Conservation (phyloP, 1,140 invertebrate species). For the Oedothorax gibbosus region DNA sequence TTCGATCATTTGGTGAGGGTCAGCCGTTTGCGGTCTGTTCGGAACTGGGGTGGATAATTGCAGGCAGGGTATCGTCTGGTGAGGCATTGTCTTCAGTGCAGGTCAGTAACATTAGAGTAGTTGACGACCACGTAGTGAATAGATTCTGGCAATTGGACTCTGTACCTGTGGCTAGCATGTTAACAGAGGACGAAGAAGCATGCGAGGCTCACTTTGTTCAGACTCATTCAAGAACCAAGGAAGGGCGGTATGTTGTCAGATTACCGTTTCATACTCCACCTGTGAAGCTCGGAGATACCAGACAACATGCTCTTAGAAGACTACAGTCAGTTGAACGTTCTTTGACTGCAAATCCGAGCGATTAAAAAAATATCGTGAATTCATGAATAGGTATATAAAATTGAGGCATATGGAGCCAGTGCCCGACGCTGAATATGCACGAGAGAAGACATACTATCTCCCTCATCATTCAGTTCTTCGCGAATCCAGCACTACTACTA, state of each 20-base stretch:
- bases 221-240: neutral
- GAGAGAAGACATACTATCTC: slow-evolving; percentile 62
- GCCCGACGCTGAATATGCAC: neutral
- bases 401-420: slow-evolving; percentile 66
- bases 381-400: slow-evolving; percentile 66
- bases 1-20: neutral
- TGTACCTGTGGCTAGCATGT: neutral
- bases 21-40: neutral
- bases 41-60: slow-evolving; percentile 12
- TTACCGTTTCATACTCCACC: slow-evolving; percentile 33
- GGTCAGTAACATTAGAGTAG: neutral
- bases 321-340: neutral
- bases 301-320: neutral
- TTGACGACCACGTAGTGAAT: neutral
- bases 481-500: slow-evolving; percentile 56
- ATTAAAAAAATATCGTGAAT: slow-evolving; percentile 59
- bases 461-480: slow-evolving; percentile 67
- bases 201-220: neutral
- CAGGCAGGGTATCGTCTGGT: neutral
- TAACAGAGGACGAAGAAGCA: neutral
- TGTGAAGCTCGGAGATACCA: neutral
- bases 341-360: neutral
- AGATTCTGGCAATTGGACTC: slow-evolving; percentile 33
- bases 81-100: neutral
- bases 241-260: slow-evolving; percentile 21